Evolutionary conservation across 2,797 vertebrate genomes (phyloP), one percentile per base, ranked within the genome.

Genomic region (Macropodus opercularis): DNA sequence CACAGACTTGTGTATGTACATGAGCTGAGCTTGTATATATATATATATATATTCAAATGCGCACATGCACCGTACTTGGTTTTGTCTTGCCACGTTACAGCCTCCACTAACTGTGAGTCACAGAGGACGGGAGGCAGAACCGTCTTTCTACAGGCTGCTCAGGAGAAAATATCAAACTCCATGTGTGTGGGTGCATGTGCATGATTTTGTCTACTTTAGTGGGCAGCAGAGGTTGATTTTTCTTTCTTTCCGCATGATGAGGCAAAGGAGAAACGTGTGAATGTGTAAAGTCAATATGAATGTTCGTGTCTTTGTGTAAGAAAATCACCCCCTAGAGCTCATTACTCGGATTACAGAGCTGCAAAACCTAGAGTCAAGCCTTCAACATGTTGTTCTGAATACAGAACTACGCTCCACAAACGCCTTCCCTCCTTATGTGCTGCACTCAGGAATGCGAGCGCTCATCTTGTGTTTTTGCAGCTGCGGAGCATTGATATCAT

Each of bases 91-190:
- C 56, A 67, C n/a, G 17, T 29, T 50, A 42, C 49, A 57, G 58
- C 54, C 63, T 43, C 41, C 39, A 69, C 63, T 69, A 56, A 52
- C 27, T 51, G 44, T 85, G 80, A 76, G 76, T 80, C 73, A 85
- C 47, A 67, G 61, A 59, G 72, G 51, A 75, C 57, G 72, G 42
- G 40, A 79, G 63, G 56, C 69, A 72, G 42, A 75, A 58, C 58
- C 69, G 64, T 75, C 51, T 81, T 71, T 29, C 64, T 47, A 51
- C 52, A 63, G 72, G 61, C 68, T 48, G 70, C 72, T 79, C 49
- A 71, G 44, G 44, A 64, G 57, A 56, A 70, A 72, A 79, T 53
- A 79, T 26, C 60, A 10, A 21, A 46, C 36, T 66, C n/a, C 50
- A 11, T 41, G 35, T 12, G 31, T 50, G 31, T 9, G 3, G 12